phyloP scores from a whole-genome alignment of 2,113 vertebrate species.

The Porphyrio hochstetteri region DNA sequence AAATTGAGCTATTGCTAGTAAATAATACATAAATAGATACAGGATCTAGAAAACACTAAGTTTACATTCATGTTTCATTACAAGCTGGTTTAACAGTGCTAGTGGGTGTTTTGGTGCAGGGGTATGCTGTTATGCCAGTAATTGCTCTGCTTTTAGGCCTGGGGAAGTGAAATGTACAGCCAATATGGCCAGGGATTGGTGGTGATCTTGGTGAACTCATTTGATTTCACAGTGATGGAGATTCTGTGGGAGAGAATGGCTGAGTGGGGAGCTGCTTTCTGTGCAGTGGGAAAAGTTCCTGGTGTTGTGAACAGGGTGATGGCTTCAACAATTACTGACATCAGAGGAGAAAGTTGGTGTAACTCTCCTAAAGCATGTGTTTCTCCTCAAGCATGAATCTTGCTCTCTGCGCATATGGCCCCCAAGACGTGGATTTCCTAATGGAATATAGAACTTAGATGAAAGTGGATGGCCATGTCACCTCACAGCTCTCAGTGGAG shows the following conservation, averaged over 20 bases:
- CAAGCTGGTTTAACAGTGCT: not conserved
- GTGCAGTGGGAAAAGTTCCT: not conserved
- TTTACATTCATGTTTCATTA: not conserved
- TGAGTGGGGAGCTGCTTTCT: not conserved
- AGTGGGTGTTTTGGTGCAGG: not conserved
- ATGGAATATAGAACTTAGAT: not conserved
- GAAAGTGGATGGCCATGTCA: conserved; percentile 8
- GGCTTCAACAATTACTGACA: not conserved
- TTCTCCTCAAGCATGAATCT: not conserved
- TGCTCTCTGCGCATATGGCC: not conserved
- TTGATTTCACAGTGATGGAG: not conserved
- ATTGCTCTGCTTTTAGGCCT: not conserved
- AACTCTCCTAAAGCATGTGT: not conserved
- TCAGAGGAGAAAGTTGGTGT: not conserved
- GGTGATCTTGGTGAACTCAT: not conserved
- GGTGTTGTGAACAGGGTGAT: not conserved
- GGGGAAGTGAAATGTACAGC: not conserved
- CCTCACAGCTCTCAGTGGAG: not conserved
- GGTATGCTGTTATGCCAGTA: not conserved
- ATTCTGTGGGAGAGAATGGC: not conserved
- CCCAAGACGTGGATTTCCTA: not conserved
- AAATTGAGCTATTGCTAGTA: not conserved
- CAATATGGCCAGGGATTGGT: not conserved
- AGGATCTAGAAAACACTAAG: not conserved
- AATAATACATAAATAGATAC: not conserved